Conservation (phyloP, 2,113 vertebrate species). For the Theristicus caerulescens region DNA sequence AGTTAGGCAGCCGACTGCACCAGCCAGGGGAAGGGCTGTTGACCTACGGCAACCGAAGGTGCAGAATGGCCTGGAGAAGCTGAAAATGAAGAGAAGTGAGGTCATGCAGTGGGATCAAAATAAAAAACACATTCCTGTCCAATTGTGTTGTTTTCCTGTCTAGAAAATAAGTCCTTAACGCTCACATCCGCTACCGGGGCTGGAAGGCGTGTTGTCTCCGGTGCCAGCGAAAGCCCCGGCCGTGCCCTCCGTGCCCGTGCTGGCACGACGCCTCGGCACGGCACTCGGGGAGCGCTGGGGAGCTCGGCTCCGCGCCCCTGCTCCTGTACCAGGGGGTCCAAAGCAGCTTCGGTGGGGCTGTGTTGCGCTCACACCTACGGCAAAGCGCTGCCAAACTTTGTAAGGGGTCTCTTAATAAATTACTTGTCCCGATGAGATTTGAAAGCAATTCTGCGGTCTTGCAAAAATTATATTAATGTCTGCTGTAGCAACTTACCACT, state of each 20-base stretch:
- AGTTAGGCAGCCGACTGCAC: fast-evolving
- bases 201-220: neutral
- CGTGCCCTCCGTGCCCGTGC: fast-evolving
- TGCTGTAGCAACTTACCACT: neutral
- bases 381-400: fast-evolving
- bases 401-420: neutral
- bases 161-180: neutral
- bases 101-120: neutral
- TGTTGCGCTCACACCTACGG: fast-evolving
- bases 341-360: fast-evolving
- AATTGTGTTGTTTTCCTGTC: conserved; percentile 26
- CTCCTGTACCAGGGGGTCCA: fast-evolving
- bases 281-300: fast-evolving
- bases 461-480: neutral
- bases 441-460: neutral
- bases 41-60: fast-evolving
- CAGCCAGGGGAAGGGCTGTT: neutral
- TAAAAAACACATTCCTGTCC: conserved; percentile 2
- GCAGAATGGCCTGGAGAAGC: neutral
- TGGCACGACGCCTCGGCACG: neutral
- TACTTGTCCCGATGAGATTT: neutral
- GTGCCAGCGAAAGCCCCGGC: neutral
- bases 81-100: neutral
- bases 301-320: neutral
- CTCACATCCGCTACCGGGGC: neutral